phyloP scores from a whole-genome alignment of 2,888 invertebrate genomes.

The Acrobasis repandana region DNA sequence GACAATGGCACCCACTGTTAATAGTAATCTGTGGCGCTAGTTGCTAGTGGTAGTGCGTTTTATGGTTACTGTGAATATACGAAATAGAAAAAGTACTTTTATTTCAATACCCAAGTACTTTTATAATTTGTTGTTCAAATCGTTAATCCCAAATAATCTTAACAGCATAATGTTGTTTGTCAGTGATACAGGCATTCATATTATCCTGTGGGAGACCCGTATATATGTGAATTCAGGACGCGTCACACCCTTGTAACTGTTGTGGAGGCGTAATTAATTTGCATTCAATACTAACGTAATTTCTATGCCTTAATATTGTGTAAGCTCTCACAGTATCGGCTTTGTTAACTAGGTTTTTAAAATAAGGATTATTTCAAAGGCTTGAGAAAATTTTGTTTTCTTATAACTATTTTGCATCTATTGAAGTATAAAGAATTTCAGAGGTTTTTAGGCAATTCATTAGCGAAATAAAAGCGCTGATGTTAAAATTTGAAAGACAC shows the following conservation, averaged over 20 bases:
- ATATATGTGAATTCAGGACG: neutral
- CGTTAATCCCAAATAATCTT: neutral
- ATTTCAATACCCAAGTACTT: no score
- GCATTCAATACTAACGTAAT: slow-evolving; percentile 5
- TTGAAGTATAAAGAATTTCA: no score
- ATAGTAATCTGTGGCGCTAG: no score
- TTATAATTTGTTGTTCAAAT: neutral
- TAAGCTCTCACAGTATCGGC: neutral
- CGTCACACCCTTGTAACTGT: neutral
- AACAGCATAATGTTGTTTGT: neutral
- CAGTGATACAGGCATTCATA: neutral
- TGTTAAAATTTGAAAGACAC: no score
- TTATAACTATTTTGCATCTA: no score
- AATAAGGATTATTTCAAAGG: slow-evolving; percentile 1
- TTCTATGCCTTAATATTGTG: neutral
- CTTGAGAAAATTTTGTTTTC: neutral
- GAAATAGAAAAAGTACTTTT: no score
- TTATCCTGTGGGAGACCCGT: slow-evolving; percentile 1
- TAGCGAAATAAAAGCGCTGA: no score
- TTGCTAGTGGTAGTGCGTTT: no score
- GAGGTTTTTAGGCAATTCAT: no score
- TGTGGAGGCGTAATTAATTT: slow-evolving; percentile 7
- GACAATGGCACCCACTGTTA: no score
- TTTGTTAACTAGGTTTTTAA: slow-evolving; percentile 2
- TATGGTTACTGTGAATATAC: no score